phyloP scores from a whole-genome alignment of 2,113 vertebrate genomes.

The Coryphaenoides rupestris region DNA sequence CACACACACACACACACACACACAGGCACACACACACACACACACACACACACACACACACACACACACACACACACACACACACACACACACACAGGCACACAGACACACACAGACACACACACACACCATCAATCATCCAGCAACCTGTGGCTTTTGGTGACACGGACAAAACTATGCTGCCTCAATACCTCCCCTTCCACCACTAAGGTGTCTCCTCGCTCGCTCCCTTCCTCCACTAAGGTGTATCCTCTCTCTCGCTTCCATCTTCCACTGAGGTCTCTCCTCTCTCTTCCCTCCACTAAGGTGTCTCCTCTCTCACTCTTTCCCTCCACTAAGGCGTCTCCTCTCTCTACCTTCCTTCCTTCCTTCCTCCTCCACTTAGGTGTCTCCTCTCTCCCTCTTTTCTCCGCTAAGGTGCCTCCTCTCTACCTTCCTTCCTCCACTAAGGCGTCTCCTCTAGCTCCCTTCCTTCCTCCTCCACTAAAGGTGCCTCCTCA shows the following conservation, averaged over 20 bases:
- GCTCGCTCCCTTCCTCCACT: not conserved
- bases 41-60: not conserved
- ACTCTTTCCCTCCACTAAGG: not conserved
- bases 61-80: conserved; percentile 10
- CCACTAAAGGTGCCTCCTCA: too few species aligned
- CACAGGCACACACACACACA: conserved; percentile 31
- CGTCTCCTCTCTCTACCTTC: not conserved
- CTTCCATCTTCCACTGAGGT: not conserved
- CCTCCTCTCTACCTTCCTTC: not conserved
- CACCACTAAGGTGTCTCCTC: not conserved
- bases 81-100: conserved; percentile 2
- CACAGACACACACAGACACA: conserved; percentile 16
- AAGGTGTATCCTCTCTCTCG: not conserved
- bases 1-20: conserved; percentile 10
- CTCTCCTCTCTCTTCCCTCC: not conserved
- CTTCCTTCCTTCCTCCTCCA: not conserved
- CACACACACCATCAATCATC: conserved; percentile 43
- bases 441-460: too few species aligned
- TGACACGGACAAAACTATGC: conserved; percentile 9
- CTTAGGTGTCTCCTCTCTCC: not conserved
- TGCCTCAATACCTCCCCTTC: not conserved
- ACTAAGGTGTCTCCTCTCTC: not conserved
- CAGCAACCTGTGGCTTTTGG: conserved; percentile 26
- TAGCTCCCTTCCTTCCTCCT: too few species aligned
- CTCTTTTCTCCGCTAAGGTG: not conserved